phyloP scores from a whole-genome alignment of 2,113 vertebrate species.

The Platichthys stellatus region DNA sequence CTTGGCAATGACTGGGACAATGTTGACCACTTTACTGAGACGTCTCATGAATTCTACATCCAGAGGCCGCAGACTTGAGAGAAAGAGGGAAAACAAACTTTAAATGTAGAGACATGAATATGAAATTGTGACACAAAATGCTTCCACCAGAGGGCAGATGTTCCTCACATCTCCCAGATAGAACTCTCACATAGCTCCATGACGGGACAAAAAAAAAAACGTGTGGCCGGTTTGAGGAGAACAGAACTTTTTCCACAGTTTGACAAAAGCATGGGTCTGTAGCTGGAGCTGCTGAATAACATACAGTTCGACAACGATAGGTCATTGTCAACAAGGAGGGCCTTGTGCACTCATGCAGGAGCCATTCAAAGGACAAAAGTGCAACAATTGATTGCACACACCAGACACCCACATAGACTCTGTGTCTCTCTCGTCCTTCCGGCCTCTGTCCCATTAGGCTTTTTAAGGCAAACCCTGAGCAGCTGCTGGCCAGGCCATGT shows the following conservation, averaged over 20 bases:
- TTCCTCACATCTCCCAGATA: neutral
- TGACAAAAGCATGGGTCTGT: slow-evolving; percentile 21
- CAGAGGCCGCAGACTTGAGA: slow-evolving; percentile 90
- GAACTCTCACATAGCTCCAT: slow-evolving; percentile 10
- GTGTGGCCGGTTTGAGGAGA: neutral
- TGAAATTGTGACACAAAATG: neutral
- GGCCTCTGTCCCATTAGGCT: slow-evolving; percentile 45
- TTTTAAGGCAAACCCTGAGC: slow-evolving; percentile 59
- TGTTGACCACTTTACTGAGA: slow-evolving; percentile 98
- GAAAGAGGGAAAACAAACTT: neutral
- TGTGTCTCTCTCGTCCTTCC: slow-evolving; percentile 44
- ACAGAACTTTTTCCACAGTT: neutral
- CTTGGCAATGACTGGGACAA: slow-evolving; percentile 96
- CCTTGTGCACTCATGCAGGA: slow-evolving; percentile 18
- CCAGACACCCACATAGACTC: slow-evolving; percentile 50
- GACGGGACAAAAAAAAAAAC: slow-evolving; percentile 11
- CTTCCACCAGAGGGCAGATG: slow-evolving; percentile 62
- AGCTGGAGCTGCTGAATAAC: slow-evolving; percentile 13
- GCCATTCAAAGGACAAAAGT: slow-evolving; percentile 30
- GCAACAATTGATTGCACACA: slow-evolving; percentile 35
- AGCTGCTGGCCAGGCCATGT: slow-evolving; percentile 64
- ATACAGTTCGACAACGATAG: neutral
- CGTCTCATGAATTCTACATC: slow-evolving; percentile 99
- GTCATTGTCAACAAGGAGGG: slow-evolving; percentile 7
- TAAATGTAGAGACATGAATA: neutral